Percentiles rank a stretch among this genome's conserved stretches.
Evolutionary conservation across 2,797 vertebrate genomes (phyloP).

Genomic region (Cryptoprocta ferox): DNA sequence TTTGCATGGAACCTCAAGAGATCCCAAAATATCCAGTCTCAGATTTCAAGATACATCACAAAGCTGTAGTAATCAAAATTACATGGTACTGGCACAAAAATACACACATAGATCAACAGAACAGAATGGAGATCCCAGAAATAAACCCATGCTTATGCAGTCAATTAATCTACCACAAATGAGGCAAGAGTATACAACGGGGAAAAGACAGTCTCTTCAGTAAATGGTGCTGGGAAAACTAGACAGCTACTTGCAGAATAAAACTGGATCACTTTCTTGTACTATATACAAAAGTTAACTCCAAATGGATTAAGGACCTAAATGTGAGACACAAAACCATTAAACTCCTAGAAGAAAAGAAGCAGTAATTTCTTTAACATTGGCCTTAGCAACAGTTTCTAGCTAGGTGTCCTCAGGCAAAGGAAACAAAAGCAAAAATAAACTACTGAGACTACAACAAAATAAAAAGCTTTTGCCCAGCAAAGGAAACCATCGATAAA

Average conservation of each 20-base stretch:
- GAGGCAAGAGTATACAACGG: neutral
- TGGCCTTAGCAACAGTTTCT: neutral
- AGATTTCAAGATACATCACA: neutral
- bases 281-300: neutral
- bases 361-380: neutral
- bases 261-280: neutral
- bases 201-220: neutral
- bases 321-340: neutral
- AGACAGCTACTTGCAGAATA: neutral
- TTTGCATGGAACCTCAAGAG: neutral
- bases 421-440: neutral
- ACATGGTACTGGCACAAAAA: neutral
- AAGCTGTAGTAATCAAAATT: neutral
- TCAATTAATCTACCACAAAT: neutral
- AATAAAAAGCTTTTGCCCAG: neutral
- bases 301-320: neutral
- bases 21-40: neutral
- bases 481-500: neutral
- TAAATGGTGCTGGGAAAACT: neutral
- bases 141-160: neutral
- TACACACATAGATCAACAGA: neutral
- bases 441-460: neutral
- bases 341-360: neutral
- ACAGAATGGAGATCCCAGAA: neutral
- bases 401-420: neutral